phyloP scores from a whole-genome alignment of 2,797 vertebrate genomes.

The Gymnothorax reevesii region DNA sequence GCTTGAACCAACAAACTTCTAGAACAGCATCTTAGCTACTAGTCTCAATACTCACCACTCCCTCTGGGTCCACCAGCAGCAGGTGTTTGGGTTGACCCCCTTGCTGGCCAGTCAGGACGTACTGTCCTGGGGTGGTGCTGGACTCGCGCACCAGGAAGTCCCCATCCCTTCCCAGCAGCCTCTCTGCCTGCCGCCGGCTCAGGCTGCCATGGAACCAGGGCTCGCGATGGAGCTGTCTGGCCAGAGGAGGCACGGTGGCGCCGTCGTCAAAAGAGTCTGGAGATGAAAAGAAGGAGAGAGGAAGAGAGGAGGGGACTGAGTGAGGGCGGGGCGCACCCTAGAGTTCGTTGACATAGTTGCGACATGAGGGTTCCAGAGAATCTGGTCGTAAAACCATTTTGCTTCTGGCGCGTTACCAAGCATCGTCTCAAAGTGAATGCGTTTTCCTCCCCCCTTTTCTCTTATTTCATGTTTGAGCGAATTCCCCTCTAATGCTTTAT shows the following conservation, averaged over 20 bases:
- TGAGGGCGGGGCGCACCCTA: no score
- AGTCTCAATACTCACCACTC: slow-evolving; percentile 82
- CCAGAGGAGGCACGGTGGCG: slow-evolving; percentile 76
- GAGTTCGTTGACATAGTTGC: no score
- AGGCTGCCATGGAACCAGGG: slow-evolving; percentile 93
- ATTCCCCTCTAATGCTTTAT: no score
- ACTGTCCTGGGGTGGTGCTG: slow-evolving; percentile 91
- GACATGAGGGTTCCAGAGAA: no score
- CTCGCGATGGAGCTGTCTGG: slow-evolving; percentile 88
- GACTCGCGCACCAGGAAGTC: slow-evolving; percentile 97
- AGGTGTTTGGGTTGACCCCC: slow-evolving; percentile 92
- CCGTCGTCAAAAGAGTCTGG: slow-evolving; percentile 91
- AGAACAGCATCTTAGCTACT: no score
- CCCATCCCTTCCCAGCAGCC: slow-evolving; percentile 85
- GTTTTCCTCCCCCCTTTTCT: no score
- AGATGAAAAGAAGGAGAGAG: not conserved
- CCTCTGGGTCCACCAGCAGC: slow-evolving; percentile 93
- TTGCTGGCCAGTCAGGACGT: slow-evolving; percentile 93
- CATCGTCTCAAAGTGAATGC: no score
- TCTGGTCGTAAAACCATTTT: no score
- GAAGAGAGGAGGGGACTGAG: not conserved
- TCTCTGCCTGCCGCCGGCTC: slow-evolving; percentile 88
- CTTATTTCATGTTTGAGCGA: no score
- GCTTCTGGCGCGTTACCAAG: no score
- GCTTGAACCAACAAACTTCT: no score